Evolutionary conservation across 2,888 invertebrate genomes (phyloP), one percentile per base, ranked within the genome.

Genomic region (Calliopum simillimum): DNA sequence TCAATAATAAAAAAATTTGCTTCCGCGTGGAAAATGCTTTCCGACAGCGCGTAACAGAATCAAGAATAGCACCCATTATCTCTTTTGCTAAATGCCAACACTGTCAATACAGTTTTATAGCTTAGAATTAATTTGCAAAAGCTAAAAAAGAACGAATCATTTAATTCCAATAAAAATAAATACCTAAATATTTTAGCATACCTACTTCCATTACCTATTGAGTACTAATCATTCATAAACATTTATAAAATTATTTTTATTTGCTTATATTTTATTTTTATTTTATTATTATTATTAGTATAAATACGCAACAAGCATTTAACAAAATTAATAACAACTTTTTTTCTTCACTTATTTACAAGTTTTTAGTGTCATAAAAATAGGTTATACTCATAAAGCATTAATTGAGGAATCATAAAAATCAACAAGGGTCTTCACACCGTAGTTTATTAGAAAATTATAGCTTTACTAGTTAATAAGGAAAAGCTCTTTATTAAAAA

Each of bases 171-270:
- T 71, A 71, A 68, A 71, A 71, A n/a, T n/a, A n/a, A n/a, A n/a
- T n/a, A n/a, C n/a, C n/a, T 71, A 73, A 63, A 43, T 55, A 21
- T 33, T 46, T 16, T 68, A 16, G 6, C 21, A 21, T 64, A 56
- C 25, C 51, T 43, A 43, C 49, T 59, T 65, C 63, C 5, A 33
- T 33, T 8, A 33, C 33, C 33, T 33, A 56, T 67, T 65, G n/a
- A n/a, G n/a, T n/a, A 63, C 64, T 53, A 41, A 44, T 49, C 64
- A 72, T 63, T 66, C 71, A 74, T 71, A 58, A 72, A 72, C 70
- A 71, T 61, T 73, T 71, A 68, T 74, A 70, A 68, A 74, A 67
- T 61, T 64, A 59, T 58, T 68, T 14, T n/a, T n/a, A n/a, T n/a
- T n/a, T n/a, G n/a, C n/a, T n/a, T n/a, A n/a, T n/a, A n/a, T n/a